Percentiles rank a stretch among this genome's conserved stretches.
Conservation (phyloP, 2,888 invertebrate genomes). For the Lasius platythorax region DNA sequence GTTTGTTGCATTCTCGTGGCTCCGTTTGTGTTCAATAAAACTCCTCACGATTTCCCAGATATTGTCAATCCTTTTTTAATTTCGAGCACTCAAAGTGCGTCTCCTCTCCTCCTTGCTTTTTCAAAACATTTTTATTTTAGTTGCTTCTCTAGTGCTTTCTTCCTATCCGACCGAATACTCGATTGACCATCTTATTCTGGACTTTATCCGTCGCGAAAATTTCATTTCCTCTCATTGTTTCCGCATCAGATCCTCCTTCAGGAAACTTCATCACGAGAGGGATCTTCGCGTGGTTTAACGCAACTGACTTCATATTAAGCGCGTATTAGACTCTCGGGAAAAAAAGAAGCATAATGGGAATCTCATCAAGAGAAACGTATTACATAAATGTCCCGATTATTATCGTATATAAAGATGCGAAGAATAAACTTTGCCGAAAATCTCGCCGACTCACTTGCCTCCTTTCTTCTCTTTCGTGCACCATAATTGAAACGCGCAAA, state of each 20-base stretch:
- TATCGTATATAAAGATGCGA: neutral
- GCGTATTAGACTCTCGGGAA: neutral
- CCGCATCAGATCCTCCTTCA: conserved; percentile 17
- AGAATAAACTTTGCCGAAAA: neutral
- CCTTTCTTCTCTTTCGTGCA: neutral
- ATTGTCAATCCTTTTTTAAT: conserved; percentile 25
- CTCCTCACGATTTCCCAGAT: conserved; percentile 22
- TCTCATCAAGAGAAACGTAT: neutral
- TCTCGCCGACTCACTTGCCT: neutral
- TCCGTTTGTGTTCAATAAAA: conserved; percentile 18
- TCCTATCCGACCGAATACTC: conserved; percentile 24
- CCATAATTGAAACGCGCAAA: conserved; percentile 21
- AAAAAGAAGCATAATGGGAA: neutral
- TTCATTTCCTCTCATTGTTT: conserved; percentile 52
- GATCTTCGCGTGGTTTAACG: conserved; percentile 3
- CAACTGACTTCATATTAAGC: neutral
- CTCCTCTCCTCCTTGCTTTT: conserved; percentile 11
- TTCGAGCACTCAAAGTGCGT: conserved; percentile 16
- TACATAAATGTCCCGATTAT: neutral
- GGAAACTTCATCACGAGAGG: conserved; percentile 19
- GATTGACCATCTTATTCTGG: neutral
- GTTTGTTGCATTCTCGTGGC: conserved; percentile 13
- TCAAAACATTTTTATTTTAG: conserved; percentile 11
- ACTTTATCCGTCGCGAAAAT: conserved; percentile 18
- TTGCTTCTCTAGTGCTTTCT: conserved; percentile 8